Evolutionary conservation across 2,113 vertebrate genomes (phyloP), one percentile per base, ranked within the genome.

Genomic region (Phaethornis superciliosus): DNA sequence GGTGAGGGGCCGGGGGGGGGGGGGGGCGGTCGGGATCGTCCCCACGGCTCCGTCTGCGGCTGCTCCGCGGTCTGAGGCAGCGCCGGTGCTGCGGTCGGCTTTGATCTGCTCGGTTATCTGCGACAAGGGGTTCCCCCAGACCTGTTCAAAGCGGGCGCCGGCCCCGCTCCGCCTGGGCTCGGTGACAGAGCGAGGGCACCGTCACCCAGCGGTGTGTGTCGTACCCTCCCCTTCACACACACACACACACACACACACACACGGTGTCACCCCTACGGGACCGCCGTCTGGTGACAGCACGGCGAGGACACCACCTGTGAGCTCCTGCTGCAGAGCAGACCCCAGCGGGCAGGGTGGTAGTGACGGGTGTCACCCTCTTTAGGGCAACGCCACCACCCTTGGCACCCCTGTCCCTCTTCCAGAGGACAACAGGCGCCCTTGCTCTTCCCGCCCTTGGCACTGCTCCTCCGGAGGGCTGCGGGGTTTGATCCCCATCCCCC

Each of bases 291-390:
- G 44, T 23, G 40, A 5, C 40, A 4, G 23, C 62, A 0, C 24
- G 2, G 55, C 1, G 7, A 1, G 10, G 22, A 5, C 19, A 3
- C 1, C 3, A 6, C 0, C 10, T 7, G 22, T 1, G 44, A 49
- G 68, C 33, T 84, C 15, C 70, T 4, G 55, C 37, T 4, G 80
- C 19, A 30, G 60, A 35, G 42, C 23, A 3, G 58, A 7, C 4
- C 23, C 37, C 0, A 5, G 44, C 19, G 5, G 2, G 22, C 49
- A 14, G 78, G 37, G 59, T 1, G 15, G 12, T 1, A 55, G 80
- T 6, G 14, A 4, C 16, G 80, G 51, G 12, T 56, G 55, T 32
- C 55, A 32, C 56, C 44, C 6, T 13, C 27, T 4, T 10, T 30
- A 44, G 42, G 72, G 32, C 54, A 7, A 4, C 2, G 40, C 4